Evolutionary conservation across 1,140 invertebrate genomes (phyloP), one percentile per base, ranked within the genome.

Genomic region (Trigoniulus corallinus): DNA sequence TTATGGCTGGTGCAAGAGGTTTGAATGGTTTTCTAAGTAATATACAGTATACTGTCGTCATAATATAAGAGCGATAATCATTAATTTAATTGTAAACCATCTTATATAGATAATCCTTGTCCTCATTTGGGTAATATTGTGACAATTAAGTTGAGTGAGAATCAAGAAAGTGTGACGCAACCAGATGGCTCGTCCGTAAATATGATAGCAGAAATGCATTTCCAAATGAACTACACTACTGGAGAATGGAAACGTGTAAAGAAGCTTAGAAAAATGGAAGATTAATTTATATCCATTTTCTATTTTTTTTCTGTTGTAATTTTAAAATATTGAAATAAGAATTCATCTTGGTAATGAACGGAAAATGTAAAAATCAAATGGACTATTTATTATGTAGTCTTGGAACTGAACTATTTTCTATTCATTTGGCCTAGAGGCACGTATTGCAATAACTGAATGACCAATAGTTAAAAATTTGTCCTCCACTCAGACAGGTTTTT

Each of bases 1-100:
- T 98, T 61, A 96, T 98, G 88, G 92, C 92, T 56, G 93, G 93
- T 1, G 87, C 86, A 3, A 77, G 88, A 72, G 84, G 84, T 86
- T 70, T 61, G 57, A 50, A 24, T 54, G 42, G 4, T 23, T 41
- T 48, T 51, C 10, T 51, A 53, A 15, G 29, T 53, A 29, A 18
- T 12, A 37, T 37, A 34, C 34, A n/a, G n/a, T 37, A 10, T 37
- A 10, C 7, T 10, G n/a, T n/a, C 7, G n/a, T 10, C n/a, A 37
- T 37, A 37, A 10, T 37, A 37, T 37, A 37, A 37, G 34, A 37
- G 34, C n/a, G 7, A 34, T 12, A 12, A 22, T 12, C 18, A 26
- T 41, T 4, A 51, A 53, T 7, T 42, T 7, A 34, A 20, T 44
- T 44, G 42, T 44, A 44, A 24, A 7, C 13, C 20, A 57, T 58